Conservation (phyloP, 64 coral and sea anemone genomes). For the Platygyra sinensis region DNA sequence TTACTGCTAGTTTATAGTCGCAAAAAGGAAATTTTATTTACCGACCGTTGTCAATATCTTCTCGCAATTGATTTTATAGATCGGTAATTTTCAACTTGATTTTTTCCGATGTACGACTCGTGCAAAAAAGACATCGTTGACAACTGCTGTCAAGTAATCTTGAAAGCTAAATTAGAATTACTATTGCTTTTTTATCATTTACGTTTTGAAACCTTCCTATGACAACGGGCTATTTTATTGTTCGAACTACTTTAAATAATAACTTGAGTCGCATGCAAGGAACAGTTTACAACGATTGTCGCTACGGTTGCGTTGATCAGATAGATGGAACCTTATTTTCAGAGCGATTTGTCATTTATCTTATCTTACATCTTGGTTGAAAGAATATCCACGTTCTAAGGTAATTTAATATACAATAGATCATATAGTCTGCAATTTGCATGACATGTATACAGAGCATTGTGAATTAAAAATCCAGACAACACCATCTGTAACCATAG, state of each 20-base stretch:
- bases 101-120: no score
- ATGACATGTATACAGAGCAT: neutral
- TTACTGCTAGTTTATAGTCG: neutral
- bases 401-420: no score
- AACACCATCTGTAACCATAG: neutral
- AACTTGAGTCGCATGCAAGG: neutral
- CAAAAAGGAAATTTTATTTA: no score
- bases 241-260: neutral
- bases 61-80: no score
- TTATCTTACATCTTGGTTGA: no score
- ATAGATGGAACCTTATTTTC: neutral
- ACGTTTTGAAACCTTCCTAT: neutral
- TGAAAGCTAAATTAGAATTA: neutral
- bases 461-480: neutral
- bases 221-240: neutral
- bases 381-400: no score
- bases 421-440: neutral
- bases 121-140: no score
- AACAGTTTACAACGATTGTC: neutral
- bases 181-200: neutral
- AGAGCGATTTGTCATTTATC: neutral
- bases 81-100: no score
- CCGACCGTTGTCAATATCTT: no score
- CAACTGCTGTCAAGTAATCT: neutral
- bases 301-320: neutral